Evolutionary conservation across 2,888 invertebrate species (phyloP), one percentile per base, ranked within the genome.

Genomic region (Caenorhabditis panamensis): DNA sequence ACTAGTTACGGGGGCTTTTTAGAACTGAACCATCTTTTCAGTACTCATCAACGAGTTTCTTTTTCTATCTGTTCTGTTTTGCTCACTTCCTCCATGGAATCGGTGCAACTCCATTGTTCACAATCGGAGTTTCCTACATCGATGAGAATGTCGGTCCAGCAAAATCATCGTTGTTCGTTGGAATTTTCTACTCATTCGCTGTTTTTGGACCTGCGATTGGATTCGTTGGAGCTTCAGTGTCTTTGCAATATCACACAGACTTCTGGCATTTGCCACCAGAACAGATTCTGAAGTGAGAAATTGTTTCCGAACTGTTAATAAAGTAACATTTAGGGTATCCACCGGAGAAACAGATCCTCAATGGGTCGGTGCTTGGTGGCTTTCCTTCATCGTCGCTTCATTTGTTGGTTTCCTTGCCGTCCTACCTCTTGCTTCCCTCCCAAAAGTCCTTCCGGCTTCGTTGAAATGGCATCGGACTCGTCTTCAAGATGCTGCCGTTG

Each of bases 281-380:
- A 62, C 84, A 84, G 36, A 86, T 85, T 44, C 47, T 83, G 51
- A 82, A 81, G 85, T 85, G 41, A 59, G 73, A 1, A 20, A 6
- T 20, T 44, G 31, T 11, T 20, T 31, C 11, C 11, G 58, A 0
- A 11, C 5, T 18, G 20, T 20, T 41, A 51, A 36, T 41, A 6
- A 22, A 11, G 18, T 36, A 20, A 9, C 18, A 72, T 73, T 63
- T 58, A 84, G 82, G 51, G 84, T 84, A 3, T 79, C 72, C 2
- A 78, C 78, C 1, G 90, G 88, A 61, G 90, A 91, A 71, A 85
- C 88, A 0, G 91, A 91, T 63, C 90, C 91, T 9, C 86, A 87
- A 11, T 95, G 95, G 95, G 94, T 95, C 66, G 95, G 95, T 24
- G 95, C 95, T 26, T 95, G 95, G 95, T 95, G 95, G 95, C 93